Evolutionary conservation across 2,797 vertebrate genomes (phyloP).

Genomic region (Simalia tracyae): DNA sequence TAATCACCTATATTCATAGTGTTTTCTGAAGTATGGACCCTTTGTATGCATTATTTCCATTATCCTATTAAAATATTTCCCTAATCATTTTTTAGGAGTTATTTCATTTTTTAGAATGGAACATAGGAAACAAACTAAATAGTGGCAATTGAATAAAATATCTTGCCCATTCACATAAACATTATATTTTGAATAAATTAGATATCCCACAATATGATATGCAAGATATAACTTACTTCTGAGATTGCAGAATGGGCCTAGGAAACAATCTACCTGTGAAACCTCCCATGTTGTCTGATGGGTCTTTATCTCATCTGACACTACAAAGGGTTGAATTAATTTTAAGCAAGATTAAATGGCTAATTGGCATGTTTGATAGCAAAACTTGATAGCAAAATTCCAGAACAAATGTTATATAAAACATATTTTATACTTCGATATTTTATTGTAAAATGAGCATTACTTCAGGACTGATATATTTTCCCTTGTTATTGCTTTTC

Average conservation of each 20-base stretch:
- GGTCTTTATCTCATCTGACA: neutral
- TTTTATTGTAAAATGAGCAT: neutral
- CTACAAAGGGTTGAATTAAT: neutral
- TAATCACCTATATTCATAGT: neutral
- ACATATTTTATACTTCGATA: neutral
- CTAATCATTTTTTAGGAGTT: neutral
- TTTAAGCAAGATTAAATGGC: neutral
- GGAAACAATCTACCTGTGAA: neutral
- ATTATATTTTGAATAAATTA: neutral
- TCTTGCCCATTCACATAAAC: neutral
- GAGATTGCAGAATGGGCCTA: neutral
- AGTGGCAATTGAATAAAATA: neutral
- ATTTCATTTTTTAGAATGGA: neutral
- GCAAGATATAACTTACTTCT: neutral
- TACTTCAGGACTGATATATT: neutral
- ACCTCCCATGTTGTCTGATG: neutral
- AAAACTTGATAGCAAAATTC: neutral
- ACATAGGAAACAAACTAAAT: neutral
- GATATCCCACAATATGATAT: neutral
- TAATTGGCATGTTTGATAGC: neutral
- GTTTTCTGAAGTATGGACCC: neutral
- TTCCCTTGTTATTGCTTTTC: neutral
- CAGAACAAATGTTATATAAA: neutral
- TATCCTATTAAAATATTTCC: neutral
- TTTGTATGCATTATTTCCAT: neutral